Base-by-base conservation (phyloP, 1,140 invertebrate species). In the Condylostylus longicornis region DNA sequence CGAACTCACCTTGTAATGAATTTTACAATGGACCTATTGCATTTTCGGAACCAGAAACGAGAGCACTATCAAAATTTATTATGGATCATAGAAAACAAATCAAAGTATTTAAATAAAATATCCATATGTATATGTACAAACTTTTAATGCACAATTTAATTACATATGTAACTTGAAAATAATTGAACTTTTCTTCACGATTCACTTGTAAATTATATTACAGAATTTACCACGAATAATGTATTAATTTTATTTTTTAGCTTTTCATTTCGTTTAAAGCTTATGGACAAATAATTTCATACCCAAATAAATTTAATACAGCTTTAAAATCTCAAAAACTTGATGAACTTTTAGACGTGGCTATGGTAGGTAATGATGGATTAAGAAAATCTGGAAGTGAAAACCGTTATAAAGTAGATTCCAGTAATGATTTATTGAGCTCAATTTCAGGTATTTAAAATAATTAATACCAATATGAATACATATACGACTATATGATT, bases 31-130 rank as follows among this genome's bases (percentile, higher is more conserved):
- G 89, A 0, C 65, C 74, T 0, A 63, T 67, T 14, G 69, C 83
- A 1, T 87, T 89, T 50, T 89, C 85, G 1, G 87, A 93, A 55
- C 78, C 79, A 1, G 88, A 93, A 62, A 85, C 82, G 1, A 62
- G 65, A 29, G 74, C 74, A 0, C 55, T 82, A 2, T 70, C 73
- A 0, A 66, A 79, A 32, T 77, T 75, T 33, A 70, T 72, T 9
- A 57, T 67, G 38, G 66, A 70, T 42, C 61, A 69, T 39, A 54
- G 61, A 37, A 66, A 69, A n/a, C 65, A 68, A 19, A 67, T 82
- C 10, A 75, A 79, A 55, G 69, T 78, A 45, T 72, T 12, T 1
- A n/a, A n/a, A n/a, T 23, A 33, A n/a, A 14, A 40, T 32, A 32
- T 37, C 15, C 15, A 18, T 1, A 32, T 32, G n/a, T 14, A 8